Percentiles rank a stretch among this genome's conserved stretches.
These are phyloP conservation scores for Cichladusa arquata DNA, from an alignment of 2,113 vertebrate genomes.

Conservation along the genomic window DNA sequence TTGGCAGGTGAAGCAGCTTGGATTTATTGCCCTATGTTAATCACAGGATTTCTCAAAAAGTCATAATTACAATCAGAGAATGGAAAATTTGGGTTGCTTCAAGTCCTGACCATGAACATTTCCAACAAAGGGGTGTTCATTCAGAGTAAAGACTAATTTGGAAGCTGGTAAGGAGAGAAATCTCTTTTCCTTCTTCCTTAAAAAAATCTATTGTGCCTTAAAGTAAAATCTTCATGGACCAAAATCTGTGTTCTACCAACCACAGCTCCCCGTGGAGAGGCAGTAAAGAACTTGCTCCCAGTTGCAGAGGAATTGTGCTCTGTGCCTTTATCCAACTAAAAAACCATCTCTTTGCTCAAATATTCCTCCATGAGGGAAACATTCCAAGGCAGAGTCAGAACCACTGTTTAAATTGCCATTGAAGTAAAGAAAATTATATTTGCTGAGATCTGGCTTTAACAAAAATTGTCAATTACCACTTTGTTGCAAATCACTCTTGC, in stretches of 20 bases:
- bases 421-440: constrained; percentile 39
- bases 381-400: constrained; percentile 19
- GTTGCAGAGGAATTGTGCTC: not conserved
- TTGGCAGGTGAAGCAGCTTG: not conserved
- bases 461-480: constrained; percentile 44
- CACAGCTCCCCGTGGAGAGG: not conserved
- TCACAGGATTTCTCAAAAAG: not conserved
- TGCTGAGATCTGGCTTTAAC: constrained; percentile 18
- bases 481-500: constrained; percentile 10
- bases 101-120: not conserved
- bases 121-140: fast-evolving
- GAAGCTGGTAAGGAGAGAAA: not conserved
- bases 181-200: not conserved
- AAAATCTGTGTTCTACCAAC: not conserved
- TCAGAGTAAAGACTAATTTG: not conserved
- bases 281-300: not conserved
- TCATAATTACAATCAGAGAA: not conserved
- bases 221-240: not conserved
- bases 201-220: not conserved
- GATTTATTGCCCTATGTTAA: not conserved
- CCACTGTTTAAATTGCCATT: constrained; percentile 16
- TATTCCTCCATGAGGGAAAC: not conserved
- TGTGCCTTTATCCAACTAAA: not conserved
- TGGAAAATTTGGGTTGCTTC: not conserved
- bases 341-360: not conserved